Evolutionary conservation across 1,140 invertebrate genomes (phyloP).

Genomic region (Drosophila tani): DNA sequence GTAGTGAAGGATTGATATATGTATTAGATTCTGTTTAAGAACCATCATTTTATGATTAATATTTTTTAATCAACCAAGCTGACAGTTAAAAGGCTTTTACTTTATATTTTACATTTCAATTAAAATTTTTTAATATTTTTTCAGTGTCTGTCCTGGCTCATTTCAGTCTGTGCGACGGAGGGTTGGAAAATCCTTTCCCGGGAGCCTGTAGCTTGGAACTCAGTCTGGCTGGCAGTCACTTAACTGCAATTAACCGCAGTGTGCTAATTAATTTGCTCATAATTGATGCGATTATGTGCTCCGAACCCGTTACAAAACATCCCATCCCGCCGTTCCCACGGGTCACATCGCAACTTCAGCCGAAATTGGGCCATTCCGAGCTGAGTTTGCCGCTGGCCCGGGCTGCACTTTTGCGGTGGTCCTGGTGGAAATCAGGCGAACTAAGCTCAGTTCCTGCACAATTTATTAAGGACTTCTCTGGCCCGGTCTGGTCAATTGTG

Average conservation of each 20-base stretch:
- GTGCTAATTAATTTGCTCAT: slow-evolving; percentile 84
- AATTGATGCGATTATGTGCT: slow-evolving; percentile 82
- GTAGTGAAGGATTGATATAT: too few relatives aligned
- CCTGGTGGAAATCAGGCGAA: slow-evolving; percentile 74
- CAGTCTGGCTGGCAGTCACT: slow-evolving; percentile 59
- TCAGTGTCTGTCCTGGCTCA: slow-evolving; percentile 9
- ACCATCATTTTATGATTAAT: too few relatives aligned
- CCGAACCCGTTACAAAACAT: slow-evolving; percentile 44
- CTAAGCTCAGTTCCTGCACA: slow-evolving; percentile 49
- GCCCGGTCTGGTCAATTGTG: slow-evolving; percentile 44
- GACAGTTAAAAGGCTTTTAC: too few relatives aligned
- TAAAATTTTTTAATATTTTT: not conserved
- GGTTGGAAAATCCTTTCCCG: slow-evolving; percentile 16
- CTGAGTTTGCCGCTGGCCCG: not conserved
- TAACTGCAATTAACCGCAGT: slow-evolving; percentile 80
- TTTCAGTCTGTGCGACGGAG: slow-evolving; percentile 7
- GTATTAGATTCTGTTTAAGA: too few relatives aligned
- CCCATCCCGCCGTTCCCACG: slow-evolving; percentile 43
- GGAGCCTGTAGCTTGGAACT: slow-evolving; percentile 12
- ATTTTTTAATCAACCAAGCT: too few relatives aligned
- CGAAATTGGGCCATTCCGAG: slow-evolving; percentile 35
- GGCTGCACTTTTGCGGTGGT: slow-evolving; percentile 45
- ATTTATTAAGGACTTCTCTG: slow-evolving; percentile 62
- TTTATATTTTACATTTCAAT: not conserved
- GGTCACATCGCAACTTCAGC: slow-evolving; percentile 55